Base-by-base conservation (phyloP, 1,140 invertebrate genomes). In the Brevipalpus yothersi region DNA sequence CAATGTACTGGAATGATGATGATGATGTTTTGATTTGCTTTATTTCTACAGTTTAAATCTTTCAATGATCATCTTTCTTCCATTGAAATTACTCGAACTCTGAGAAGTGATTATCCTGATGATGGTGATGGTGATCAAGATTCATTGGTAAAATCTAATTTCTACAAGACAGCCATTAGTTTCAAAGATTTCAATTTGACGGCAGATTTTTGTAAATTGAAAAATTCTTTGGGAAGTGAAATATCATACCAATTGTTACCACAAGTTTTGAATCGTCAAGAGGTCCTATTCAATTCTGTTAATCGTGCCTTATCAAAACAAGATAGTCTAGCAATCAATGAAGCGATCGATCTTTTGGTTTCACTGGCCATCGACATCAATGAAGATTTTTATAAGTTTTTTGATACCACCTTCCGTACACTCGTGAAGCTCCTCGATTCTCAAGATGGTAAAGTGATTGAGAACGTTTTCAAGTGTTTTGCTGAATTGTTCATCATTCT, bases 401-500 rank as follows among this genome's bases (percentile, higher is more conserved):
- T 90, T 67, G 75, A 76, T 15, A 68, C 83, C 7, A 74, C 78
- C 58, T 66, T 73, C 15, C 21, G 54, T 11, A 41, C 39, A 4
- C 73, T 82, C 15, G 79, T 87, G 15, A 75, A 77, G 59, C 70
- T 90, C 19, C 68, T 92, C 5, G 75, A 81, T 61, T 81, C 79
- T 4, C 82, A 85, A 73, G 79, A 89, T 69, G 73, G 80, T 2
- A 86, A 92, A 51, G 76, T 82, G 60, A 68, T 93, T 51, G 87
- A 91, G 70, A 81, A 82, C 76, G 78, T 80, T 0, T 82, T 93
- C 54, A 79, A 82, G 12, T 80, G 82, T 66, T 69, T 93, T 40
- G 86, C 89, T 0, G 86, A 88, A 71, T 67, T 93, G 17, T 92
- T 91, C 68, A 92, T 92, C 75, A 81, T 82, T 59, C 71, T 92